Evolutionary conservation across 2,888 invertebrate genomes (phyloP).

Genomic region (Synanthedon formicaeformis): DNA sequence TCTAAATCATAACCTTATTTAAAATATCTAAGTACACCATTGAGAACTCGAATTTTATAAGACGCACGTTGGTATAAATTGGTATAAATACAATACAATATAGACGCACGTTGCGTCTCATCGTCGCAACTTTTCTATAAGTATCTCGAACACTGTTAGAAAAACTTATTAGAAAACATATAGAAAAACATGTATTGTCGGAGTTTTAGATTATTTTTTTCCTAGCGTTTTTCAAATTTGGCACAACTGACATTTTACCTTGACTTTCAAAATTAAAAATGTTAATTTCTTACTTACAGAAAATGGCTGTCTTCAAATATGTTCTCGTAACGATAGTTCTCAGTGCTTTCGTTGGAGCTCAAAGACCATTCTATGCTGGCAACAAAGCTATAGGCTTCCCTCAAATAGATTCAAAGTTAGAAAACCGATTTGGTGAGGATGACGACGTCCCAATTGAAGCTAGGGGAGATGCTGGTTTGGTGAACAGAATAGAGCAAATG

Average conservation of each 20-base stretch:
- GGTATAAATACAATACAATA: no score
- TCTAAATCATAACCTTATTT: no score
- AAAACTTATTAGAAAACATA: no score
- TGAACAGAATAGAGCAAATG: conserved; percentile 67
- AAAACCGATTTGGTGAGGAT: conserved; percentile 66
- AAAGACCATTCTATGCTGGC: conserved; percentile 76
- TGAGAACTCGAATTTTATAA: no score
- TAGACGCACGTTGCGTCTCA: no score
- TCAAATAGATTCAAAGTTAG: conserved; percentile 44
- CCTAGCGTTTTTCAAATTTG: conserved; percentile 1
- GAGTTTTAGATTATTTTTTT: no score
- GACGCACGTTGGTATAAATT: no score
- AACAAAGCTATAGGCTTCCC: conserved; percentile 72
- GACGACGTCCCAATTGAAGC: conserved; percentile 70
- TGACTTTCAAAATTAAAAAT: not conserved
- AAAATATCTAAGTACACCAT: no score
- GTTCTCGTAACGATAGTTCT: conserved; percentile 24
- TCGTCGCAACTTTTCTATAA: no score
- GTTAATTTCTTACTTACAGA: conserved; percentile 11
- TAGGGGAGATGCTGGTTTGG: conserved; percentile 65
- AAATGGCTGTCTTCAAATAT: conserved; percentile 31
- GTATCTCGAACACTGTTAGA: no score
- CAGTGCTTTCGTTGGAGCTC: conserved; percentile 44
- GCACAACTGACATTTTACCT: not conserved
- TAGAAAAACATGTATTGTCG: no score